A percentile compares a stretch with the other conserved stretches of the same genome.
Evolutionary conservation across 2,113 vertebrate genomes (phyloP).

Genomic region (Typhlomys cinereus): DNA sequence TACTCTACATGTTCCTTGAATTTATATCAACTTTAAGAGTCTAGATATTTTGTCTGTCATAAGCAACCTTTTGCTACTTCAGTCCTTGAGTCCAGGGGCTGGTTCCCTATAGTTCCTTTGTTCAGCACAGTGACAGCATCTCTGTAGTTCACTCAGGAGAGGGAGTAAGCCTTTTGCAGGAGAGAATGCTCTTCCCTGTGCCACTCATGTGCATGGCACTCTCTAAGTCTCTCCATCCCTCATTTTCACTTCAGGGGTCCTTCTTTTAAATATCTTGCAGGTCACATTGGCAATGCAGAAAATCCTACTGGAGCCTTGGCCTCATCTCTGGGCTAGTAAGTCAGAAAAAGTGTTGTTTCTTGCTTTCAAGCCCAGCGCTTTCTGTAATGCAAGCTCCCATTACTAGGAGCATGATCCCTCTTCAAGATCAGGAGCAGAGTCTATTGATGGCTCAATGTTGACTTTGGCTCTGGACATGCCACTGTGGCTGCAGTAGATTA

Average conservation of each 20-base stretch:
- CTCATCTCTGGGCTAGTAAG: neutral
- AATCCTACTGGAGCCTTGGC: neutral
- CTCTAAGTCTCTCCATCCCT: neutral
- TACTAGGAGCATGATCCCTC: neutral
- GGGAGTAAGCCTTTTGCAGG: neutral
- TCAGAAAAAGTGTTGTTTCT: neutral
- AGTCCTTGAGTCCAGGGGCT: neutral
- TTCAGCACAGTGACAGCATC: neutral
- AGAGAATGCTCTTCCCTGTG: neutral
- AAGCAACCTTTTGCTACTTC: neutral
- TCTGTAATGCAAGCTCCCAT: neutral
- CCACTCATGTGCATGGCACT: neutral
- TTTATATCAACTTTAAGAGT: neutral
- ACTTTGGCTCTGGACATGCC: neutral
- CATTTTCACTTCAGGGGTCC: neutral
- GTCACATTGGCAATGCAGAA: neutral
- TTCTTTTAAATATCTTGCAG: neutral
- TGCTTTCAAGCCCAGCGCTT: neutral
- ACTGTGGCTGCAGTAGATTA: neutral
- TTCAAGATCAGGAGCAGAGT: neutral
- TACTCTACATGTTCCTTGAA: neutral
- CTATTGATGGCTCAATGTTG: neutral
- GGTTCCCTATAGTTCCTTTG: neutral
- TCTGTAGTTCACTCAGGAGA: neutral
- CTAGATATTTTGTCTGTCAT: neutral